Evolutionary conservation across 2,113 vertebrate genomes (phyloP).

Genomic region (Tachysurus vachellii): DNA sequence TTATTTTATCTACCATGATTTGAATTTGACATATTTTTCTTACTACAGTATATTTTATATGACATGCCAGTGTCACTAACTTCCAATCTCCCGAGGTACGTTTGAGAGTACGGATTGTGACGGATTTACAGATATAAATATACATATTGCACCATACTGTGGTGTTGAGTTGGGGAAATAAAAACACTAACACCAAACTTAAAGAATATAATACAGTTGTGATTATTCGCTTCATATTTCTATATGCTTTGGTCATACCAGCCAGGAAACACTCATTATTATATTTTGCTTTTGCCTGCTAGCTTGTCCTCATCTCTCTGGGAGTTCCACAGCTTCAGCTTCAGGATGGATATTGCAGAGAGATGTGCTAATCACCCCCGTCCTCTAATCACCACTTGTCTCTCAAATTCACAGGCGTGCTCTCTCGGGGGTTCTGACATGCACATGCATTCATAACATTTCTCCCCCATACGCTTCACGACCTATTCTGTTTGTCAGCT

Average conservation of each 20-base stretch:
- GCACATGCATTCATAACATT: slow-evolving; percentile 1
- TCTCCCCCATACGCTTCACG: background rate
- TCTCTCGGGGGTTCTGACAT: background rate
- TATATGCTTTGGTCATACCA: background rate
- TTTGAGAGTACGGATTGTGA: background rate
- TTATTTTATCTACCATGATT: background rate
- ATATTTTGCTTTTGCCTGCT: slow-evolving; percentile 12
- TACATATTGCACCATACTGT: background rate
- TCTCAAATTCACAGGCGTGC: background rate
- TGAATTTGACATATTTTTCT: background rate
- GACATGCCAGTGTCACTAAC: background rate
- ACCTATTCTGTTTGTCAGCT: background rate
- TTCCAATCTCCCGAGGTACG: background rate
- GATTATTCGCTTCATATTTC: background rate
- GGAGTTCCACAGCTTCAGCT: background rate
- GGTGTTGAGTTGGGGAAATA: no score
- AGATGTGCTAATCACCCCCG: slow-evolving; percentile 39
- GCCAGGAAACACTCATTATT: slow-evolving; percentile 16
- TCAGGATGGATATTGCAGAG: slow-evolving; percentile 14
- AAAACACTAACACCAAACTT: background rate
- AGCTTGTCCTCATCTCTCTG: slow-evolving; percentile 5
- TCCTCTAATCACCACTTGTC: slow-evolving; percentile 24
- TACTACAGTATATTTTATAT: background rate
- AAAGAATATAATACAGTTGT: background rate
- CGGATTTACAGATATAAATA: background rate